Conservation (phyloP, 2,888 invertebrate species). For the Drosophila maculinotata region DNA sequence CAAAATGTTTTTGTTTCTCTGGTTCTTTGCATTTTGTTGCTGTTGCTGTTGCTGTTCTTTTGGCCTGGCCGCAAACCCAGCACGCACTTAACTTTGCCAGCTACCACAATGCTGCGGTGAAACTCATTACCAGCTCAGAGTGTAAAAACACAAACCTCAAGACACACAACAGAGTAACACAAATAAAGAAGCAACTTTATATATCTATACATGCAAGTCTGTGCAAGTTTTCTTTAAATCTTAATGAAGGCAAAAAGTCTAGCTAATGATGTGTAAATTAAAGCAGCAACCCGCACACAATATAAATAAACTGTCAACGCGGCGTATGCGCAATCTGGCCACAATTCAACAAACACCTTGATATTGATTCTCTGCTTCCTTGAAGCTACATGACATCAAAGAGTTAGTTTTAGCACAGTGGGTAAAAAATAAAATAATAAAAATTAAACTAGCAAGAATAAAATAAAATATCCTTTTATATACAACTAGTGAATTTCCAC, state of each 20-base stretch:
- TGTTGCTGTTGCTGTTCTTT: constrained; percentile 61
- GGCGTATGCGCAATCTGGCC: constrained; percentile 50
- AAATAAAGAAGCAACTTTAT: neutral
- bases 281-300: constrained; percentile 44
- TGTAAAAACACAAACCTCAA: constrained; percentile 71
- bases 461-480: no score
- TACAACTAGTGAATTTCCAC: no score
- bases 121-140: constrained; percentile 82
- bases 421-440: no score
- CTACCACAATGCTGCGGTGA: constrained; percentile 76
- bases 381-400: no score
- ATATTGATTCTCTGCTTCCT: constrained; percentile 20
- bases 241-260: constrained; percentile 67
- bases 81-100: constrained; percentile 81
- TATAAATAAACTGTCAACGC: constrained; percentile 28
- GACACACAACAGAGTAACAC: constrained; percentile 1
- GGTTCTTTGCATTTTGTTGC: constrained; percentile 55
- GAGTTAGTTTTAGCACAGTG: no score
- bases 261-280: constrained; percentile 77
- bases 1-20: constrained; percentile 55
- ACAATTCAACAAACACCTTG: constrained; percentile 24
- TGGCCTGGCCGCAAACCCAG: constrained; percentile 74
- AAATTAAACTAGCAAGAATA: no score
- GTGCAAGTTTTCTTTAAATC: constrained; percentile 61
- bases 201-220: constrained; percentile 2